phyloP scores from a whole-genome alignment of 2,888 invertebrate species.

The Pristionchus fissidentatus region DNA sequence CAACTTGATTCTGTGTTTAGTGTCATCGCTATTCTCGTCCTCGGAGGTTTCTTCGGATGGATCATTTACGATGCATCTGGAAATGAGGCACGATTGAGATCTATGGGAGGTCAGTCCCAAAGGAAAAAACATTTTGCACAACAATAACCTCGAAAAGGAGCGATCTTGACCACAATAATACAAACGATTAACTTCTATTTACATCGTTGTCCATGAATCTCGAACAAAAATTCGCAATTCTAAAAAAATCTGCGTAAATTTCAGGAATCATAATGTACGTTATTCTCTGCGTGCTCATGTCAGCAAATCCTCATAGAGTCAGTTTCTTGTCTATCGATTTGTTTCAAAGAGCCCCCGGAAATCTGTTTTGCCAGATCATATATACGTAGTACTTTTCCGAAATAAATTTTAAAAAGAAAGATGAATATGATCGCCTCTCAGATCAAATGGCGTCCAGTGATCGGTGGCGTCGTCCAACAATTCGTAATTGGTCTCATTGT shows the following conservation, averaged over 20 bases:
- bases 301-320: conserved; percentile 43
- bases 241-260: too few relatives aligned
- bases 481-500: conserved; percentile 88
- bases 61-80: conserved; percentile 20
- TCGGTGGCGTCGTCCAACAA: conserved; percentile 87
- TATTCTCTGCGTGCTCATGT: conserved; percentile 30
- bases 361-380: too few relatives aligned
- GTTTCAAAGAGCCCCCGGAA: background rate
- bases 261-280: conserved; percentile 46
- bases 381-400: background rate
- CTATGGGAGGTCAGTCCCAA: conserved; percentile 34
- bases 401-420: background rate
- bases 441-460: conserved; percentile 83
- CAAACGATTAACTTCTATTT: too few relatives aligned
- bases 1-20: background rate
- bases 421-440: conserved; percentile 53
- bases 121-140: background rate
- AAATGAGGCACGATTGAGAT: conserved; percentile 16
- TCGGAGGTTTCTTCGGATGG: conserved; percentile 44
- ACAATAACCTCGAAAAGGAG: background rate
- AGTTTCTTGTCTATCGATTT: background rate
- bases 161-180: background rate
- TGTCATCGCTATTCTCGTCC: background rate
- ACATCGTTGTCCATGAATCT: too few relatives aligned
- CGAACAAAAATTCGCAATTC: too few relatives aligned